Conservation (phyloP, 2,797 vertebrate species). For the Scolopax bukidnonensis region DNA sequence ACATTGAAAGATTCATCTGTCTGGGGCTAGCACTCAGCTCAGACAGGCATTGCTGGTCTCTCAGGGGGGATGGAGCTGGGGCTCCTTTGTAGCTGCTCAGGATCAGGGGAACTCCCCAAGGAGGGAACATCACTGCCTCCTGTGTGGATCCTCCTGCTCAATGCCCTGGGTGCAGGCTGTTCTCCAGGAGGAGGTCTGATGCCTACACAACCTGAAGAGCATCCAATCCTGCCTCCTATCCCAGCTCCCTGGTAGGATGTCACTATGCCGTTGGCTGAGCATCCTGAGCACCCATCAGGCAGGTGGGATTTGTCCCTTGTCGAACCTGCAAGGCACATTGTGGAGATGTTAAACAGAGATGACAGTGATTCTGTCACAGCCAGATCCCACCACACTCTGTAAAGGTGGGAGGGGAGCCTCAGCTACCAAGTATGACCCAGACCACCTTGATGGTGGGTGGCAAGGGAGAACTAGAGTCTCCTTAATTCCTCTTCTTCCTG, state of each 20-base stretch:
- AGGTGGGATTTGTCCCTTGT: neutral
- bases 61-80: neutral
- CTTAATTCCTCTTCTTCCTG: neutral
- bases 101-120: neutral
- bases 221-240: neutral
- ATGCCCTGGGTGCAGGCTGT: neutral
- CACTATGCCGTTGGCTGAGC: neutral
- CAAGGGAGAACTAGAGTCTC: neutral
- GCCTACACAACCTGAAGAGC: neutral
- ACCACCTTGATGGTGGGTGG: neutral
- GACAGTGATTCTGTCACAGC: neutral
- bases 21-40: neutral
- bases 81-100: neutral
- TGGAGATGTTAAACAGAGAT: neutral
- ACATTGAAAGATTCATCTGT: neutral
- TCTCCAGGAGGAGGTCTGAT: neutral
- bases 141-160: neutral
- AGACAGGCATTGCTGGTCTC: neutral
- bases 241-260: neutral
- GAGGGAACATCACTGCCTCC: neutral
- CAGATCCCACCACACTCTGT: neutral
- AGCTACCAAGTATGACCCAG: neutral
- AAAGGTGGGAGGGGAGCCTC: neutral
- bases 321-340: neutral
- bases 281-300: neutral